Percentiles rank a stretch among this genome's conserved stretches.
Conservation (phyloP, 2,797 vertebrate species). For the Gallinago stenura region DNA sequence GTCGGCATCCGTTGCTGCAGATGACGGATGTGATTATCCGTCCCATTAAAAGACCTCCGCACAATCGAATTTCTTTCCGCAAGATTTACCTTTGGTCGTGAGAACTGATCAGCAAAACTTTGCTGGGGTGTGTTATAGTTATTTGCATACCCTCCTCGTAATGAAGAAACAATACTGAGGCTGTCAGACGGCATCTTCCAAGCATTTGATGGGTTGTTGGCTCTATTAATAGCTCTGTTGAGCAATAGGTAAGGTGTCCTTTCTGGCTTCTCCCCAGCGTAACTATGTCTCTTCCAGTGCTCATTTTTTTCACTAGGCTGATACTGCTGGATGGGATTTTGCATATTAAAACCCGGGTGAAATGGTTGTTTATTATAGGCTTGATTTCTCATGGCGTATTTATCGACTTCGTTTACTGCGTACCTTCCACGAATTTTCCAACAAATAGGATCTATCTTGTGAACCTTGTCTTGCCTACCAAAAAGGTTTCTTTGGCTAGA, state of each 20-base stretch:
- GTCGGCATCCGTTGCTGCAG: constrained; percentile 90
- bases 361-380: constrained; percentile 72
- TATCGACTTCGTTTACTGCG: constrained; percentile 79
- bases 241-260: constrained; percentile 75
- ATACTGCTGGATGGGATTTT: constrained; percentile 76
- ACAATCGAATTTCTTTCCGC: constrained; percentile 84
- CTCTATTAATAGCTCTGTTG: constrained; percentile 75
- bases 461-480: constrained; percentile 83
- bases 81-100: constrained; percentile 75
- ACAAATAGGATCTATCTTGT: constrained; percentile 85
- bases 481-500: constrained; percentile 83
- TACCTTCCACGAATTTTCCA: constrained; percentile 85
- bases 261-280: constrained; percentile 91
- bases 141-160: constrained; percentile 69
- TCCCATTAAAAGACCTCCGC: constrained; percentile 88
- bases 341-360: constrained; percentile 78
- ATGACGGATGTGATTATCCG: constrained; percentile 84
- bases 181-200: constrained; percentile 88
- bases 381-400: constrained; percentile 71
- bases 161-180: constrained; percentile 73
- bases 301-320: constrained; percentile 82
- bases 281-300: constrained; percentile 94
- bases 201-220: constrained; percentile 73
- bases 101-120: constrained; percentile 80
- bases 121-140: constrained; percentile 67